phyloP scores from a whole-genome alignment of 2,797 vertebrate genomes.

The Aulostomus chinensis region DNA sequence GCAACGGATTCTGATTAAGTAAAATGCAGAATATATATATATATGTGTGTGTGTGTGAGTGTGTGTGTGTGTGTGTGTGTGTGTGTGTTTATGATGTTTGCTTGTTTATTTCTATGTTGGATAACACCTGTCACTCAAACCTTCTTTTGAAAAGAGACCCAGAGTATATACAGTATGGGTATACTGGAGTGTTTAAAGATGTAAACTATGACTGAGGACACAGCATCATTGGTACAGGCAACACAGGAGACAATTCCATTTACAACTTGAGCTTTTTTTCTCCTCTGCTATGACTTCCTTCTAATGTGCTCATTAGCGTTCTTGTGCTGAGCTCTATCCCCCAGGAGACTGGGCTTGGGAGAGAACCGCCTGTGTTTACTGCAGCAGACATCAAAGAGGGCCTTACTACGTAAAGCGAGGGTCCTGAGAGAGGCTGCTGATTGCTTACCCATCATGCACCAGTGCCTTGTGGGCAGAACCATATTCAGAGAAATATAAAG shows the following conservation, averaged over 20 bases:
- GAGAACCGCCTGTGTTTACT: conserved; percentile 78
- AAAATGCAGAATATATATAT: no score
- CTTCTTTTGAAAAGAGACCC: no score
- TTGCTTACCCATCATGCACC: conserved; percentile 73
- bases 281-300: conserved; percentile 71
- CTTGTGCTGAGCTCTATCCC: conserved; percentile 71
- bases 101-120: no score
- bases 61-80: no score
- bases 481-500: conserved; percentile 41
- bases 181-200: background rate
- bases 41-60: no score
- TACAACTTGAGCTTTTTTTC: conserved; percentile 76
- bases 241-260: conserved; percentile 70
- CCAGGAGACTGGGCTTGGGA: conserved; percentile 65
- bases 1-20: no score
- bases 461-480: conserved; percentile 62
- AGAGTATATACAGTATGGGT: no score
- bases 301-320: conserved; percentile 85
- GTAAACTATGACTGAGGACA: conserved; percentile 16
- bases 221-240: conserved; percentile 40
- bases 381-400: conserved; percentile 76
- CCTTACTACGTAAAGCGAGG: conserved; percentile 61
- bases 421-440: conserved; percentile 65
- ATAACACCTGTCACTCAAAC: no score
- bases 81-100: no score